Evolutionary conservation across 2,797 vertebrate species (phyloP), one percentile per base, ranked within the genome.

Genomic region (Halcyon chelicuti): DNA sequence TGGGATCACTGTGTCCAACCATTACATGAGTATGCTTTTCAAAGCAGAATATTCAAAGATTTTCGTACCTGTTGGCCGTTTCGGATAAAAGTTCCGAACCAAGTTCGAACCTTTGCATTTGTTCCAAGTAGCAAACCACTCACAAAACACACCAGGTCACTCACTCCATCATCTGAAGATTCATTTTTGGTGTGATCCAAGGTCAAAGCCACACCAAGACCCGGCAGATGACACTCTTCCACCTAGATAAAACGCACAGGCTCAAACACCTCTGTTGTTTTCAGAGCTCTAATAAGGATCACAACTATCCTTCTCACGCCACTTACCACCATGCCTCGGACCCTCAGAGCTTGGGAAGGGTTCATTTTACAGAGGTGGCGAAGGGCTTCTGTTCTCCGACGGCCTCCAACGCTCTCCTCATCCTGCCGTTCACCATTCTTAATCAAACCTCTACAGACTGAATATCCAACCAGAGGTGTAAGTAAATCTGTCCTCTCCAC

Each of bases 41-140:
- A 80, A 73, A 91, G 15, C 35, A 86, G 17, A 75, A 60, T 1
- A 60, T 15, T 22, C 33, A 4, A 23, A 33, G 42, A 2, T 18
- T 33, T 85, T 39, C 98, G 97, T 72, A 99, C 99, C 99, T 99
- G 99, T 31, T 99, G 99, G 61, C 99, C 99, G 19, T 99, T 99
- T 88, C 99, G 99, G 90, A 99, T 99, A 92, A 99, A 99, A 97
- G 99, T 99, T 92, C 99, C 99, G 98, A 99, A 99, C 99, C 99
- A 99, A 23, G 99, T 99, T 23, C 99, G 99, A 83, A 99, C 99
- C 98, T 99, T 99, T 20, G 99, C 98, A 4, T 99, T 99, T 65
- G 99, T 99, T 44, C 99, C 99, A 46, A 99, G 98, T 8, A 99
- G 98, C 39, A 99, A 98, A 40, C 99, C 99, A 11, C 99, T 99